Evolutionary conservation across 2,797 vertebrate genomes (phyloP).

Genomic region (Tragelaphus oryx): DNA sequence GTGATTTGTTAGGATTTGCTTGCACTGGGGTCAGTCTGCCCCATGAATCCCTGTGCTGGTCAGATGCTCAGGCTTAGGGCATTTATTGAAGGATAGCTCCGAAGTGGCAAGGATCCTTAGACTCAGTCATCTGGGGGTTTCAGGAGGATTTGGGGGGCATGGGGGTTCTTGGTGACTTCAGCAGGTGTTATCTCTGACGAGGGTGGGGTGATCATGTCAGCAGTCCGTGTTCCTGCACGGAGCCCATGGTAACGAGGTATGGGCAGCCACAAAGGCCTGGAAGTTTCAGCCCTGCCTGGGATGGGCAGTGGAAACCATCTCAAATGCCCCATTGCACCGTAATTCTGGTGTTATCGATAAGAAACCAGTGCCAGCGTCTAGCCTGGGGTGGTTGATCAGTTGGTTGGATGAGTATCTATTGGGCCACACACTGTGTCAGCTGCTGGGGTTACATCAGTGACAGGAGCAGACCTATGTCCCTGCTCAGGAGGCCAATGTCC

Average conservation of each 20-base stretch:
- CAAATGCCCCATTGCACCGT: too few species aligned
- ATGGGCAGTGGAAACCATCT: neutral
- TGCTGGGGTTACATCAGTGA: neutral
- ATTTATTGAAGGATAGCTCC: neutral
- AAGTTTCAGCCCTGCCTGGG: neutral
- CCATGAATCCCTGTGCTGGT: neutral
- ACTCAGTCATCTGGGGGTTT: neutral
- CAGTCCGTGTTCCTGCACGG: neutral
- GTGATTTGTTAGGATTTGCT: neutral
- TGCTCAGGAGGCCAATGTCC: neutral
- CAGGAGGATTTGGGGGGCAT: neutral
- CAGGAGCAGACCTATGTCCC: neutral
- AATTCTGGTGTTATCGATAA: neutral
- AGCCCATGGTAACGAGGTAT: neutral
- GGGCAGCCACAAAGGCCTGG: neutral
- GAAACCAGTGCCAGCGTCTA: neutral
- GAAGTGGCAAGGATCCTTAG: neutral
- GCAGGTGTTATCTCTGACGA: neutral
- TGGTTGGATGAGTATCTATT: rapidly evolving
- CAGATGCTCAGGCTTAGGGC: neutral
- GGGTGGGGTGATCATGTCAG: neutral
- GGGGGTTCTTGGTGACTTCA: neutral
- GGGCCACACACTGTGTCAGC: neutral
- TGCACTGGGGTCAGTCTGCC: neutral
- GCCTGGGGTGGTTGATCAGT: neutral